Base-by-base conservation (phyloP, 2,797 vertebrate species). In the Gastrophryne carolinensis region DNA sequence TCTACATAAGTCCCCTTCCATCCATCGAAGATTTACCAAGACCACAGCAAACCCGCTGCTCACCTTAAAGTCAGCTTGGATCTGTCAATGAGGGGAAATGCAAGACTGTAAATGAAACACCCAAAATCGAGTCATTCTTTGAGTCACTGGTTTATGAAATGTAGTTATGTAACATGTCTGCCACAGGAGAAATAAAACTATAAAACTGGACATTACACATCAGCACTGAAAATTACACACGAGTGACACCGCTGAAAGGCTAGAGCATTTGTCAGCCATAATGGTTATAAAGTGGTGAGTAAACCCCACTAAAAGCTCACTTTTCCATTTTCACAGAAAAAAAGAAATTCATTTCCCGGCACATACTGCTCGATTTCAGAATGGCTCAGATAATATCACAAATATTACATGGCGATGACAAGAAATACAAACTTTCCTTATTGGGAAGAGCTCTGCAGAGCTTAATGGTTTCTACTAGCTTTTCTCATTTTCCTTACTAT, bases 321-420 rank as follows among this genome's bases (percentile, higher is more conserved):
- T 6, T 41, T 17, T 5, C 8, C 15, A 13, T 15, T n/a, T 41
- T 41, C 4, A 41, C 13, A 41, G 39, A 2, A 41, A 41, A 57
- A 69, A 56, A 19, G n/a, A 26, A 69, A 69, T 35, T 41, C 21
- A 61, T 19, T 53, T 29, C 49, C 10, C 15, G 13, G 6, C 21
- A 65, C 60, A 50, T 77, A 65, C 35, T 72, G 52, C n/a, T 71
- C 72, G 78, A 69, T 37, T 23, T 2, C 10, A 9, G 27, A 62
- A 11, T 72, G 10, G 67, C 79, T 81, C 81, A 80, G 83, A 75
- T 80, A 81, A 83, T 52, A 70, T 62, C 73, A 76, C 3, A 72
- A 57, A 77, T 71, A 44, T 77, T 39, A 53, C 26, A 72, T 84
- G 61, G 64, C 0, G 0, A 65, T 82, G 77, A 78, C 72, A 71